A percentile compares a stretch with the other conserved stretches of the same genome.
phyloP scores from a whole-genome alignment of 2,888 invertebrate species.

The Therioaphis trifolii region DNA sequence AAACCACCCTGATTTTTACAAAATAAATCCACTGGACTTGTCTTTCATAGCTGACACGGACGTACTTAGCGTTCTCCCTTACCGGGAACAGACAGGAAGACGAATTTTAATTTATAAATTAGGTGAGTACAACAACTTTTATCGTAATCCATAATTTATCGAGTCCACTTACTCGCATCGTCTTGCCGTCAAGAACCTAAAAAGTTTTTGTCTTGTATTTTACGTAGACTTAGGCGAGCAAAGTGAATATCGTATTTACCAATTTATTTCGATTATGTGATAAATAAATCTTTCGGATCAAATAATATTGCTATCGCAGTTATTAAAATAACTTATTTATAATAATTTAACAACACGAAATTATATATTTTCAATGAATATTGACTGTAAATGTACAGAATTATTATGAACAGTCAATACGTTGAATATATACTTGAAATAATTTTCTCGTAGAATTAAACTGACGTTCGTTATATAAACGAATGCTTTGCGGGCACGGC shows the following conservation, averaged over 20 bases:
- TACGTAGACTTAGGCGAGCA: no score
- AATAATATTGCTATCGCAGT: no score
- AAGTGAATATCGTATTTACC: no score
- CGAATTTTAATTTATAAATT: slow-evolving; percentile 80
- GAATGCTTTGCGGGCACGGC: no score
- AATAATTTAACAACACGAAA: no score
- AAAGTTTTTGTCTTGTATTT: no score
- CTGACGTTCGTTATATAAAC: no score
- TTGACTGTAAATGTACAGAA: background rate
- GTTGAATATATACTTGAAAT: background rate
- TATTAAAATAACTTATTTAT: no score
- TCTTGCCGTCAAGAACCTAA: no score
- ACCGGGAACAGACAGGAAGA: slow-evolving; percentile 80
- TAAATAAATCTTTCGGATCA: no score
- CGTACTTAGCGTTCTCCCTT: slow-evolving; percentile 80
- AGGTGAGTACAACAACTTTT: slow-evolving; percentile 70
- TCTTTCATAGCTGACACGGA: slow-evolving; percentile 76
- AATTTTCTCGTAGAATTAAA: background rate
- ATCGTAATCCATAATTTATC: slow-evolving; percentile 37
- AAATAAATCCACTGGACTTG: slow-evolving; percentile 76
- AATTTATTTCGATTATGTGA: no score
- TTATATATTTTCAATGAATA: background rate
- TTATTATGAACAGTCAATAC: slow-evolving; percentile 25
- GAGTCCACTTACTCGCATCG: background rate
- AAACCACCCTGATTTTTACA: slow-evolving; percentile 77